Conservation (phyloP, 2,888 invertebrate species). For the Drosophila parthenogenetica region DNA sequence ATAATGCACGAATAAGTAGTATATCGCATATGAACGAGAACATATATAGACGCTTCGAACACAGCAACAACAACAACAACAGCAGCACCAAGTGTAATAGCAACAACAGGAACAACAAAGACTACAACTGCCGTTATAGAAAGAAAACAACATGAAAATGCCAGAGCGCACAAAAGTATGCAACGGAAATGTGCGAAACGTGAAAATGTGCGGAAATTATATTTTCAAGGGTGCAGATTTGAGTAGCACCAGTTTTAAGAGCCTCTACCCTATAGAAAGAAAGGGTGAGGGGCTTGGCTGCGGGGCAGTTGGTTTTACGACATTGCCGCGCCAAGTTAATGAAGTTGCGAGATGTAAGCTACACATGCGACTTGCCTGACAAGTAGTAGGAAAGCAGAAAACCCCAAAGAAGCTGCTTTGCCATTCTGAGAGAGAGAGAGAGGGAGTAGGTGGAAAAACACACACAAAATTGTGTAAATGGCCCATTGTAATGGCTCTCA, state of each 20-base stretch:
- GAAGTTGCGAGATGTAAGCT: conserved; percentile 56
- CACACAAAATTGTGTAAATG: conserved; percentile 42
- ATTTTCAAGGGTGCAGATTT: conserved; percentile 59
- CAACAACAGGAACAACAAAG: conserved; percentile 5
- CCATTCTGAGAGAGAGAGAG: conserved; percentile 9
- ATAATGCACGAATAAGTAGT: conserved; percentile 46
- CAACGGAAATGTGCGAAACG: conserved; percentile 78
- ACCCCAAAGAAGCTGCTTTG: background rate
- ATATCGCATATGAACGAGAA: conserved; percentile 7
- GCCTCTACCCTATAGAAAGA: background rate
- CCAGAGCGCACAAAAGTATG: conserved; percentile 71
- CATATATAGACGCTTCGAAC: background rate
- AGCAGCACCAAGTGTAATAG: conserved; percentile 9
- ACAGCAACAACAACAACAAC: conserved; percentile 10
- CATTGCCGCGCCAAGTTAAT: conserved; percentile 65
- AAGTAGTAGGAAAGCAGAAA: background rate
- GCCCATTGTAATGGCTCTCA: conserved; percentile 39
- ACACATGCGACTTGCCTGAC: conserved; percentile 49
- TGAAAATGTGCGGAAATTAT: conserved; percentile 80
- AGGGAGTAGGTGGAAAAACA: background rate
- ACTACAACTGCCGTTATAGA: conserved; percentile 8
- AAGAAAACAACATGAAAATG: conserved; percentile 63
- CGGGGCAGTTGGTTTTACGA: conserved; percentile 46
- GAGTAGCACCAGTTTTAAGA: background rate
- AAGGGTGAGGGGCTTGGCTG: background rate